Conservation (phyloP, 2,797 vertebrate species). For the Florisuga fusca region DNA sequence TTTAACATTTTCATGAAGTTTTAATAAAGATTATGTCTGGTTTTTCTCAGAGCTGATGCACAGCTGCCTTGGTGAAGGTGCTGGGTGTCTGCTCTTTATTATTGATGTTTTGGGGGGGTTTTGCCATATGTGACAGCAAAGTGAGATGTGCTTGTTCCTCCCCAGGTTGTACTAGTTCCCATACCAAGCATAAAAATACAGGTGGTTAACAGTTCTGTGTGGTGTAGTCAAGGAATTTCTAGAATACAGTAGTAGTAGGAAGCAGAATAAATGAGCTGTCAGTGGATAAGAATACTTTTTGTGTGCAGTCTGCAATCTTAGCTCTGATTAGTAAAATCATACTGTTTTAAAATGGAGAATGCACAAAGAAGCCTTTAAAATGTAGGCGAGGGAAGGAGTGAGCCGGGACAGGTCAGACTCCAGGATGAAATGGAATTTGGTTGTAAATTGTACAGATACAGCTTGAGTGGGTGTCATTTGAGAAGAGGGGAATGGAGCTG, state of each 20-base stretch:
- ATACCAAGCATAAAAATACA: background rate
- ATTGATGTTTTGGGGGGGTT: background rate
- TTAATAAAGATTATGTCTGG: background rate
- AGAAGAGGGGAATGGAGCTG: background rate
- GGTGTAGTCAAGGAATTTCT: background rate
- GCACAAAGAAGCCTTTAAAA: background rate
- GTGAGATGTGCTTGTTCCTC: background rate
- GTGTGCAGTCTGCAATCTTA: background rate
- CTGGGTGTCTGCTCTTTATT: background rate
- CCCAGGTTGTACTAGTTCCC: background rate
- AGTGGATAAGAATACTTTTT: background rate
- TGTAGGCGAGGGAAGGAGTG: fast-evolving
- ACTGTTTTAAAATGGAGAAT: background rate
- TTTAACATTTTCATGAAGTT: background rate
- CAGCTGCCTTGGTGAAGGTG: background rate
- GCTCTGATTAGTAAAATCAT: background rate
- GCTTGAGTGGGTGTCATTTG: background rate
- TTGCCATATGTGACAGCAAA: background rate
- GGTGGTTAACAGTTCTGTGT: background rate
- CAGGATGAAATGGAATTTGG: background rate
- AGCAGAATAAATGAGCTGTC: conserved; percentile 1
- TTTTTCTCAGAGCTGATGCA: background rate
- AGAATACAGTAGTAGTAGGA: background rate
- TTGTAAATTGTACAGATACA: background rate
- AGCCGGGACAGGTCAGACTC: background rate